These are phyloP conservation scores for Siphonodentalium dalli DNA, from an alignment of 2,888 invertebrate species.

Conservation along the genomic window DNA sequence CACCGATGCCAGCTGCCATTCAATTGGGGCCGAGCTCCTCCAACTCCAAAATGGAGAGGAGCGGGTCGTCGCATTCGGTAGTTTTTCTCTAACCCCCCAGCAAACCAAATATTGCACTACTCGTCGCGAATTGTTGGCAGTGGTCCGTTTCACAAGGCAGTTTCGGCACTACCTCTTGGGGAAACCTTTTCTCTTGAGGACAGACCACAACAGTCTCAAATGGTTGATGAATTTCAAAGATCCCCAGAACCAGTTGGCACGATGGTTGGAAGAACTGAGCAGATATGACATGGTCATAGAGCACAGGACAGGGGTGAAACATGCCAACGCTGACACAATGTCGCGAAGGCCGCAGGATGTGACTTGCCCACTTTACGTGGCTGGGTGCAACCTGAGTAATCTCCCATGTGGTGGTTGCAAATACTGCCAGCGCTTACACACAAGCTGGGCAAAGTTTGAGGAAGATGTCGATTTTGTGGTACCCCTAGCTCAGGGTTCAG, in stretches of 20 bases:
- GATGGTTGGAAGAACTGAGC: slow-evolving; percentile 10
- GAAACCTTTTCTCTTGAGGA: slow-evolving; percentile 4
- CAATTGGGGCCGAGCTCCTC: slow-evolving; percentile 11
- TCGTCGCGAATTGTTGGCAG: slow-evolving; percentile 15
- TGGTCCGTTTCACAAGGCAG: slow-evolving; percentile 12
- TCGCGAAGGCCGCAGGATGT: not conserved
- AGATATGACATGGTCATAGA: slow-evolving; percentile 9
- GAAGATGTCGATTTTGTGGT: slow-evolving; percentile 10
- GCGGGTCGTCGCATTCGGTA: slow-evolving; percentile 6
- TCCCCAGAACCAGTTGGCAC: slow-evolving; percentile 7
- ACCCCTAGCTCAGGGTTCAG: too few relatives aligned
- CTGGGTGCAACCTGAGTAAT: not conserved
- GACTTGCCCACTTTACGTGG: not conserved
- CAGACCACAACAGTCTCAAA: slow-evolving; percentile 15
- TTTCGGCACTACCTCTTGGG: slow-evolving; percentile 19
- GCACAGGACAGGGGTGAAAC: slow-evolving; percentile 7
- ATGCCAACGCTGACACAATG: slow-evolving; percentile 12
- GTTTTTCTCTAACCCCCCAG: not conserved
- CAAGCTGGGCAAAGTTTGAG: slow-evolving; percentile 7
- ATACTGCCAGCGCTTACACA: slow-evolving; percentile 3
- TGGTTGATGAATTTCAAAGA: slow-evolving; percentile 15
- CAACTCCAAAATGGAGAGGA: slow-evolving; percentile 17
- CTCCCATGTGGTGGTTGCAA: slow-evolving; percentile 10
- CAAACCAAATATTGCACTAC: slow-evolving; percentile 20
- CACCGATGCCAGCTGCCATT: slow-evolving; percentile 1